Conservation (phyloP, 2,113 vertebrate genomes). For the Rafetus swinhoei region DNA sequence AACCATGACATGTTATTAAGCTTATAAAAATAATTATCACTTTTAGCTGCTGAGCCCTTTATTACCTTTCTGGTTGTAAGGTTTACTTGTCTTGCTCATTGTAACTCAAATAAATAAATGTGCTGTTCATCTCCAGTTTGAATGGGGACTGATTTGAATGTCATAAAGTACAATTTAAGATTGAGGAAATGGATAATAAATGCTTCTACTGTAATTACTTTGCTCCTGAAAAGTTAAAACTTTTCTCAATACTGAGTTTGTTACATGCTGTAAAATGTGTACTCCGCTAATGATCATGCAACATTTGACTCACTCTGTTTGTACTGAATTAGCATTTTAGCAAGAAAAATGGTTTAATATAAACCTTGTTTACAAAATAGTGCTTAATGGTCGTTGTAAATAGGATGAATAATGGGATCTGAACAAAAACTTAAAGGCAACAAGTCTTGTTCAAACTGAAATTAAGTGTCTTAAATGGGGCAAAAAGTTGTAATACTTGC, state of each 20-base stretch:
- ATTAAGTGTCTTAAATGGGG: background rate
- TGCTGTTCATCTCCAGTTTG: constrained; percentile 82
- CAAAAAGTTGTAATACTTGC: background rate
- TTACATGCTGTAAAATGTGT: background rate
- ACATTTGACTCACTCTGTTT: background rate
- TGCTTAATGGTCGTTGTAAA: background rate
- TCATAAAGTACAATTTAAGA: constrained; percentile 53
- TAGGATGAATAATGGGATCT: background rate
- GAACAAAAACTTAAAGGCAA: background rate
- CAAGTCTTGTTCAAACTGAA: background rate
- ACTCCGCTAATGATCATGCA: background rate
- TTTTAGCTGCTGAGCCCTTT: constrained; percentile 65
- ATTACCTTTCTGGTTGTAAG: constrained; percentile 76
- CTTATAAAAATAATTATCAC: constrained; percentile 56
- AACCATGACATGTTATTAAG: constrained; percentile 55
- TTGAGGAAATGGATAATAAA: constrained; percentile 48
- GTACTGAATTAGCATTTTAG: background rate
- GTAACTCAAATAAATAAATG: constrained; percentile 82
- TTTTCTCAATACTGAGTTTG: background rate
- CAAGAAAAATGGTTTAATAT: background rate
- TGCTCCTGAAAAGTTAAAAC: constrained; percentile 41
- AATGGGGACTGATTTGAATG: constrained; percentile 82
- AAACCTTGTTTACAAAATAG: background rate
- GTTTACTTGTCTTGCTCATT: constrained; percentile 70
- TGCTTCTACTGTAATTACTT: constrained; percentile 1